A percentile compares a stretch with the other conserved stretches of the same genome.
These are phyloP conservation scores for Nibea albiflora DNA, from an alignment of 2,113 vertebrate species.

Conservation along the genomic window DNA sequence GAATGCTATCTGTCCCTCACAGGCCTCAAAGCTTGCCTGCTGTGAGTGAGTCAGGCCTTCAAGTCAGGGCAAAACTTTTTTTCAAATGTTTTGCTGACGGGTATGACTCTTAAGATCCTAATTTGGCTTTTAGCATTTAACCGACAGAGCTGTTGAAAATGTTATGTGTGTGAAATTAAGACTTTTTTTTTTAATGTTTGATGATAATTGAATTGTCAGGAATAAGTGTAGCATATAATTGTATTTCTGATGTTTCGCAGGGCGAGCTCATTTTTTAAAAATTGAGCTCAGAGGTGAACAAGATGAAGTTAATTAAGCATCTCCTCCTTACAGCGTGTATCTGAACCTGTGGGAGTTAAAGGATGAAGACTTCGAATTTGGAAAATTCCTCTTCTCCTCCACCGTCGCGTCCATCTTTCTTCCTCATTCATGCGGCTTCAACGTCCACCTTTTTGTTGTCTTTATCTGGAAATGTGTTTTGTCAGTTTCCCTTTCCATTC, in stretches of 20 bases:
- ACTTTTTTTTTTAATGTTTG: slow-evolving; percentile 59
- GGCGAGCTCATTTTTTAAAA: slow-evolving; percentile 59
- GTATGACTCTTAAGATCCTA: slow-evolving; percentile 23
- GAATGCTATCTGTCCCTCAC: slow-evolving; percentile 60
- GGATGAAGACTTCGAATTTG: slow-evolving; percentile 44
- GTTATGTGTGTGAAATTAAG: slow-evolving; percentile 62
- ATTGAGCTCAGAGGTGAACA: slow-evolving; percentile 68
- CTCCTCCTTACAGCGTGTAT: slow-evolving; percentile 44
- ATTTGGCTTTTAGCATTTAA: slow-evolving; percentile 39
- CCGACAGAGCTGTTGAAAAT: slow-evolving; percentile 43
- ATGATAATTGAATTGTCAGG: slow-evolving; percentile 81
- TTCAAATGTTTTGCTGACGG: slow-evolving; percentile 49
- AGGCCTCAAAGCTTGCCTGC: slow-evolving; percentile 47
- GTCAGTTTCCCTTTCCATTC: slow-evolving; percentile 45
- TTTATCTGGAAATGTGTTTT: slow-evolving; percentile 42
- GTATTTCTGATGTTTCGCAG: slow-evolving; percentile 71
- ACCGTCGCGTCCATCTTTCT: slow-evolving; percentile 4
- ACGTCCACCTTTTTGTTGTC: slow-evolving; percentile 26
- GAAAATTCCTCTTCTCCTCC: slow-evolving; percentile 35
- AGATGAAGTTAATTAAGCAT: slow-evolving; percentile 72
- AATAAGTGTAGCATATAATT: slow-evolving; percentile 77
- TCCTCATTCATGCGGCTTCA: slow-evolving; percentile 7
- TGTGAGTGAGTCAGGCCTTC: slow-evolving; percentile 38
- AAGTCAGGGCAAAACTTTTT: slow-evolving; percentile 47
- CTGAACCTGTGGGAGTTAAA: slow-evolving; percentile 40